Evolutionary conservation across 2,797 vertebrate genomes (phyloP).

Genomic region (Dendrocincla fuliginosa): DNA sequence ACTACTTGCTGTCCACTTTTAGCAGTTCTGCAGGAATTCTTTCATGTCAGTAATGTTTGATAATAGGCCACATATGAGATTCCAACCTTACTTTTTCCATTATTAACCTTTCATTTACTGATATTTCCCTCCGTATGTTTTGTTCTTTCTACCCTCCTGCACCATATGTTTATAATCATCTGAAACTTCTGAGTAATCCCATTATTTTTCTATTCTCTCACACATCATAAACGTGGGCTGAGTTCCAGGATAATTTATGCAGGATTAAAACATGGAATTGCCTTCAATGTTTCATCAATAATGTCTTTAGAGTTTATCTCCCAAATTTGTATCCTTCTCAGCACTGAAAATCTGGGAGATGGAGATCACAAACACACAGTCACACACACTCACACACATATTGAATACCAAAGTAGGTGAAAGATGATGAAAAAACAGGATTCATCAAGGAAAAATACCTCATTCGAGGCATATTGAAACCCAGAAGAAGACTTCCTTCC

Average conservation of each 20-base stretch:
- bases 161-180: conserved; percentile 75
- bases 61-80: conserved; percentile 36
- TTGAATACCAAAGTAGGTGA: conserved; percentile 5
- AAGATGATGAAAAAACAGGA: neutral
- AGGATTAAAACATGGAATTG: conserved; percentile 62
- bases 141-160: conserved; percentile 24
- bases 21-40: conserved; percentile 50
- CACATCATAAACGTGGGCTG: conserved; percentile 43
- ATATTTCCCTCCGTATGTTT: conserved; percentile 37
- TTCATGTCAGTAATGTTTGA: conserved; percentile 59
- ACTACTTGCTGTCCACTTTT: conserved; percentile 46
- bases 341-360: neutral
- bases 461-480: neutral
- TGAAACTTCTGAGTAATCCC: conserved; percentile 54
- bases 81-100: conserved; percentile 42
- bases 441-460: neutral
- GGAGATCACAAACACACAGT: neutral
- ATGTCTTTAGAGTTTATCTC: conserved; percentile 59
- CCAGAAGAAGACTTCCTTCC: neutral
- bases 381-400: neutral
- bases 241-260: conserved; percentile 53
- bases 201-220: conserved; percentile 63
- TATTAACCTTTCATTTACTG: conserved; percentile 50
- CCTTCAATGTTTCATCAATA: conserved; percentile 48
- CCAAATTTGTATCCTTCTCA: conserved; percentile 38